Evolutionary conservation across 2,797 vertebrate species (phyloP), one percentile per base, ranked within the genome.

Genomic region (Gambusia yucatana): DNA sequence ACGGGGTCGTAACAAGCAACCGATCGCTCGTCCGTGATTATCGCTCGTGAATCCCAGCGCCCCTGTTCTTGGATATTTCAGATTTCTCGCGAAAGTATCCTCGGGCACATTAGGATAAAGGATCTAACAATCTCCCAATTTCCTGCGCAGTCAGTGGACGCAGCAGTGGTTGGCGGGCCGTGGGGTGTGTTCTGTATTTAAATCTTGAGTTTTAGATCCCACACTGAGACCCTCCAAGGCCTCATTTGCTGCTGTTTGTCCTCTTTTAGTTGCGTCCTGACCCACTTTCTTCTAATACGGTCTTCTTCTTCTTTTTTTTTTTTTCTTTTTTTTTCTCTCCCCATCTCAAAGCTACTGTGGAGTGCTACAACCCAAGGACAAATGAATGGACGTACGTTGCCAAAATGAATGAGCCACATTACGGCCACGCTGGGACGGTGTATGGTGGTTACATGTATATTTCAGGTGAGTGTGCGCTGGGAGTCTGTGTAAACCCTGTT

Each of bases 391-490:
- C 96, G 50, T 99, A 99, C 0, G 98, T 99, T 41, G 98, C 98
- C 80, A 99, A 99, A 95, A 99, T 99, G 98, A 99, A 96, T 13
- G 98, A 99, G 80, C 98, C 98, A 25, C 98, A 99, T 93, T 99
- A 99, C 71, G 98, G 98, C 59, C 98, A 99, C 0, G 98, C 98
- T 82, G 98, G 98, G 81, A 99, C 98, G 0, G 98, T 99, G 33
- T 99, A 99, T 20, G 98, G 98, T 30, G 98, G 98, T n/a, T 97
- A 98, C 88, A 99, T 99, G 98, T 99, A 99, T 90, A 99, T 99
- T 97, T 99, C 98, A 96, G 98, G 98, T 99, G 95, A 92, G 93
- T 86, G 14, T 8, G 48, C 52, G 3, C 52, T 57, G 52, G 25
- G 52, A 57, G 25, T 52, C 9, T 52, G 22, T 28, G 13, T 57